Evolutionary conservation across 2,797 vertebrate species (phyloP).

Genomic region (Sebastes matsubarae): DNA sequence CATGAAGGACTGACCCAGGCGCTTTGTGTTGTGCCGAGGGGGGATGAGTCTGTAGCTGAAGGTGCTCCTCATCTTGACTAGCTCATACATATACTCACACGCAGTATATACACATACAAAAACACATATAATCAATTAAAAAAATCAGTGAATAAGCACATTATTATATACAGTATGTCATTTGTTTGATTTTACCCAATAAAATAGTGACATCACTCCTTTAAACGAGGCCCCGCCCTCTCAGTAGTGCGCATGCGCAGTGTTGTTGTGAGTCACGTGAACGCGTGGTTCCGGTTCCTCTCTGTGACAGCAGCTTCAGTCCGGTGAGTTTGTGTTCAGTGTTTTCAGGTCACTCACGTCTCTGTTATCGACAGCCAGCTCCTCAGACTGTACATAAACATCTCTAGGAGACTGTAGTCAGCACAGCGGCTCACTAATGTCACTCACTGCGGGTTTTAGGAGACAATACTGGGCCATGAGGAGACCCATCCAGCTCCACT

Average conservation of each 20-base stretch:
- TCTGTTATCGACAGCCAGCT: neutral
- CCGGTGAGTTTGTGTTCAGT: slow-evolving; percentile 48
- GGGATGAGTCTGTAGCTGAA: no score
- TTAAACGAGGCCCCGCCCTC: slow-evolving; percentile 38
- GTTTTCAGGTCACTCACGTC: neutral
- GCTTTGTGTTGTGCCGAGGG: no score
- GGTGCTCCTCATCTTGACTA: no score
- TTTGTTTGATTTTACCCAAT: neutral
- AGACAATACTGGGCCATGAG: neutral
- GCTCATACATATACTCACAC: no score
- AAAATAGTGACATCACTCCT: neutral
- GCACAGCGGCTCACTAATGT: neutral
- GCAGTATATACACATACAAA: no score
- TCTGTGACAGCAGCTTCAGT: neutral
- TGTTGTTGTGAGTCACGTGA: slow-evolving; percentile 23
- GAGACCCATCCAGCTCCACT: neutral
- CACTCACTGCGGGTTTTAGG: neutral
- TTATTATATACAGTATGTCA: no score
- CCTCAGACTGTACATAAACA: fast-evolving
- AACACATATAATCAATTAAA: no score
- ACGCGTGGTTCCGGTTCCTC: neutral
- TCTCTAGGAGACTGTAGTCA: neutral
- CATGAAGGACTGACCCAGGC: no score
- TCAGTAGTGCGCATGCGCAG: neutral
- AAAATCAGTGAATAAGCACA: no score